These are phyloP conservation scores for Polyommatus icarus DNA, from an alignment of 2,888 invertebrate species.

Conservation along the genomic window DNA sequence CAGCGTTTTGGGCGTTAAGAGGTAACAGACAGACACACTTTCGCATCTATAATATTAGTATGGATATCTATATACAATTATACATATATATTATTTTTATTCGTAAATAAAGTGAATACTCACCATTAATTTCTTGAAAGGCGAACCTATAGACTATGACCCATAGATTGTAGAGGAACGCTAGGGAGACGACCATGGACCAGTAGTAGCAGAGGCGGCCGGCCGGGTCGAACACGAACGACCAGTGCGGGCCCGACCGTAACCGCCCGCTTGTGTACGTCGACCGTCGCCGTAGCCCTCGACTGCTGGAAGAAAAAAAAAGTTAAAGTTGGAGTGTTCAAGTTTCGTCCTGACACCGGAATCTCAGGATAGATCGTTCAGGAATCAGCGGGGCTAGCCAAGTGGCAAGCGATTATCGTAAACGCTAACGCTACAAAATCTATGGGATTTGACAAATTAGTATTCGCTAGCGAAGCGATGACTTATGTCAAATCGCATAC, in stretches of 20 bases:
- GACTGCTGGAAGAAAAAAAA: slow-evolving; percentile 50
- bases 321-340: background rate
- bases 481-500: too few species aligned
- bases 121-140: slow-evolving; percentile 97
- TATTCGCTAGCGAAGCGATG: too few species aligned
- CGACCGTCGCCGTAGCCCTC: slow-evolving; percentile 79
- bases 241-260: slow-evolving; percentile 89
- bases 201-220: slow-evolving; percentile 97
- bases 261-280: slow-evolving; percentile 82
- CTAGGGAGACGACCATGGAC: slow-evolving; percentile 97
- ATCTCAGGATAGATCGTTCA: too few species aligned
- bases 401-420: too few species aligned
- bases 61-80: too few species aligned
- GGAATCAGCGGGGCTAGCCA: too few species aligned
- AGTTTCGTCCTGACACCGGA: too few species aligned
- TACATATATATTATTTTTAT: background rate
- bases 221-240: slow-evolving; percentile 99
- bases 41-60: too few species aligned
- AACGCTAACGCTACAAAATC: too few species aligned
- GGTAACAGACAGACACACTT: too few species aligned
- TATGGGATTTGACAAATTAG: too few species aligned
- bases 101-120: slow-evolving; percentile 56
- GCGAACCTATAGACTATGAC: slow-evolving; percentile 99
- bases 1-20: too few species aligned
- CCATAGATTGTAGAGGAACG: slow-evolving; percentile 98